phyloP scores from a whole-genome alignment of 2,113 vertebrate genomes.

The Perca fluviatilis region DNA sequence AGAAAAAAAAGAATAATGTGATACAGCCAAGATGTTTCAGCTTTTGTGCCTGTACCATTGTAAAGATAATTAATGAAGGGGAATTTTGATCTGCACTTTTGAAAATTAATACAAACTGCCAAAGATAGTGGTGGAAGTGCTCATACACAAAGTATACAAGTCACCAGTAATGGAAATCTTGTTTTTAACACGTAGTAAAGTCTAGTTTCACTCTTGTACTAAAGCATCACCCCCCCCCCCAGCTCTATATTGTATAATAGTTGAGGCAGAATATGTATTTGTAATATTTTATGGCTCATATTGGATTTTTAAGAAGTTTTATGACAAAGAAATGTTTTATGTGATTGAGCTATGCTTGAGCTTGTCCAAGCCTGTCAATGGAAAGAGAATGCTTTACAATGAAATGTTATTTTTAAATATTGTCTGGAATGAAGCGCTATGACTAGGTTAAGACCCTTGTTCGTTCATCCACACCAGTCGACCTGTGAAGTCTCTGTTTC shows the following conservation, averaged over 20 bases:
- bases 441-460: conserved; percentile 5
- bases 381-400: conserved; percentile 61
- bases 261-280: conserved; percentile 45
- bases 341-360: conserved; percentile 55
- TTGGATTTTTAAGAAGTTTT: conserved; percentile 57
- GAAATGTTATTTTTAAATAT: conserved; percentile 60
- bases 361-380: conserved; percentile 37
- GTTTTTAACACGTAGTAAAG: conserved; percentile 47
- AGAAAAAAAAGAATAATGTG: not conserved
- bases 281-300: conserved; percentile 63
- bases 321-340: conserved; percentile 63
- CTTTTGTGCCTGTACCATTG: not conserved
- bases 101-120: conserved; percentile 66
- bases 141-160: conserved; percentile 34
- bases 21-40: not conserved
- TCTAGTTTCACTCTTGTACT: conserved; percentile 16
- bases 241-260: conserved; percentile 58
- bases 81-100: conserved; percentile 58
- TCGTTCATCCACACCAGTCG: not conserved
- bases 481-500: conserved; percentile 20
- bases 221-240: conserved; percentile 21
- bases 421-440: conserved; percentile 54
- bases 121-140: conserved; percentile 73
- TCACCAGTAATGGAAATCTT: conserved; percentile 27
- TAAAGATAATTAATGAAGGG: conserved; percentile 31